Evolutionary conservation across 2,888 invertebrate genomes (phyloP).

Genomic region (Patella caerulea): DNA sequence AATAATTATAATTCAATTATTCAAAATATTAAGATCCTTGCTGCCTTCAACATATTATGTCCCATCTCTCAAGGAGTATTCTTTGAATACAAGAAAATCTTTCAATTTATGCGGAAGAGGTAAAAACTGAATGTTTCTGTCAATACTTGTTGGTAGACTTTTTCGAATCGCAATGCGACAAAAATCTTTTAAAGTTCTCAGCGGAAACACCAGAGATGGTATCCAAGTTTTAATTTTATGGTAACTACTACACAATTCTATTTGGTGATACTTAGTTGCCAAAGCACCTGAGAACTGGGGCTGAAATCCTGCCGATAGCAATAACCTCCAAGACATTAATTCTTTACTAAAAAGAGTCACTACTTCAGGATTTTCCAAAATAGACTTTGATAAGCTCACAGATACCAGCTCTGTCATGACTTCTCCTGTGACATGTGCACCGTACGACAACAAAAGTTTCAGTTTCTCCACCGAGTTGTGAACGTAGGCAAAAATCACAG

Average conservation of each 20-base stretch:
- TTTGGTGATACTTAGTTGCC: conserved; percentile 51
- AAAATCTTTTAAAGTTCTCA: conserved; percentile 52
- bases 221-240: conserved; percentile 60
- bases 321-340: conserved; percentile 56
- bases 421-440: conserved; percentile 58
- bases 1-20: too few relatives aligned
- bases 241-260: conserved; percentile 63
- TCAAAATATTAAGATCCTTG: too few relatives aligned
- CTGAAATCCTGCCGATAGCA: conserved; percentile 58
- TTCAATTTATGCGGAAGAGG: conserved; percentile 51
- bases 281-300: conserved; percentile 50
- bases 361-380: conserved; percentile 64
- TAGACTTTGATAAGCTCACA: conserved; percentile 59
- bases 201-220: conserved; percentile 47
- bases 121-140: conserved; percentile 48
- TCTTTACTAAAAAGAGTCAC: conserved; percentile 58
- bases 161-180: conserved; percentile 55
- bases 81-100: conserved; percentile 46
- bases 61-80: conserved; percentile 30
- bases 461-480: conserved; percentile 65
- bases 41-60: neutral
- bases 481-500: conserved; percentile 62
- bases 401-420: conserved; percentile 64
- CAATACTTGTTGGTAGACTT: conserved; percentile 45
- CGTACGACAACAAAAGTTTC: conserved; percentile 58